phyloP scores from a whole-genome alignment of 1,140 invertebrate genomes.

The Littorina saxatilis region DNA sequence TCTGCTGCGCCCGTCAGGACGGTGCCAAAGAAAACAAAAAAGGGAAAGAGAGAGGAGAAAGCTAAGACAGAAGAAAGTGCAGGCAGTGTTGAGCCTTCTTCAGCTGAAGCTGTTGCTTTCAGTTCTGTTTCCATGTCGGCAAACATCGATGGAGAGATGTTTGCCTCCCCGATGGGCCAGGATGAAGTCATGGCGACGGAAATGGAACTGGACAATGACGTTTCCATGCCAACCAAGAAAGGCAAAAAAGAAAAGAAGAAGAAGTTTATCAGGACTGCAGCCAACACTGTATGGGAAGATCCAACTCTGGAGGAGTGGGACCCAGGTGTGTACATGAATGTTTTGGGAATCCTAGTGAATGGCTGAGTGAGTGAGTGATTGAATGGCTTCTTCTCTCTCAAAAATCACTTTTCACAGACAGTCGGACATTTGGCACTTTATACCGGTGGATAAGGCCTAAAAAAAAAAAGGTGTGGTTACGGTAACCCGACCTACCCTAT shows the following conservation, averaged over 20 bases:
- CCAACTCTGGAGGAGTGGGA: slow-evolving; percentile 93
- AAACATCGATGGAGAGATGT: neutral
- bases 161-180: neutral
- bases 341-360: too few species aligned
- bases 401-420: neutral
- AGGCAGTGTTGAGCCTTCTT: neutral
- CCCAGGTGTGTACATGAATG: slow-evolving; percentile 78
- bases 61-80: neutral
- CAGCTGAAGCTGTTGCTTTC: neutral
- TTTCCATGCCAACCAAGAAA: slow-evolving; percentile 51
- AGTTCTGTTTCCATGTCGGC: neutral
- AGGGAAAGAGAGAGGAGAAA: slow-evolving; percentile 73
- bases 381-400: too few species aligned
- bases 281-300: slow-evolving; percentile 96
- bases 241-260: slow-evolving; percentile 83
- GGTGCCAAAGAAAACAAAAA: slow-evolving; percentile 43
- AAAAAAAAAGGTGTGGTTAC: too few species aligned
- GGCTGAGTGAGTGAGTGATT: too few species aligned
- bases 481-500: too few species aligned
- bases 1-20: slow-evolving; percentile 64
- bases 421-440: neutral
- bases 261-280: slow-evolving; percentile 90
- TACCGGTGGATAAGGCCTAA: too few species aligned
- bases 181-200: slow-evolving; percentile 32
- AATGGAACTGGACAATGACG: slow-evolving; percentile 21